phyloP scores from a whole-genome alignment of 2,113 vertebrate species.

The Thunnus maccoyii region DNA sequence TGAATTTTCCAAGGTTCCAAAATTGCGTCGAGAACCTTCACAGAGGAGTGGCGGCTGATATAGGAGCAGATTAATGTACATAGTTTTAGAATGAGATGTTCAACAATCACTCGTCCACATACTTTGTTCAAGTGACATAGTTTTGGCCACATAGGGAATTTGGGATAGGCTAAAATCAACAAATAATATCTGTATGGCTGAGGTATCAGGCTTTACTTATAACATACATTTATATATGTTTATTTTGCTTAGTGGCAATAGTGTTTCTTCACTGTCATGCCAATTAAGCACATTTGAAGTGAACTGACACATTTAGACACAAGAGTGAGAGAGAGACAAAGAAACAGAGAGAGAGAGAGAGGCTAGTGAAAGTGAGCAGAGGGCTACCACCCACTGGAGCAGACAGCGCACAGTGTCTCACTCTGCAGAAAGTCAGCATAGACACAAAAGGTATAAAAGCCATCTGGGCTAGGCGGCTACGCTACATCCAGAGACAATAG shows the following conservation, averaged over 20 bases:
- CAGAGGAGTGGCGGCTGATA: too few species aligned
- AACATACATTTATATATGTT: conserved; percentile 15
- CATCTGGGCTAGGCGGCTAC: conserved; percentile 83
- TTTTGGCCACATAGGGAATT: background rate
- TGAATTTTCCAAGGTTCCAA: too few species aligned
- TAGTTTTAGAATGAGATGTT: too few species aligned
- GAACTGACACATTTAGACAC: conserved; percentile 45
- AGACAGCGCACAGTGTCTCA: conserved; percentile 74
- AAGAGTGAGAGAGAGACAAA: conserved; percentile 55
- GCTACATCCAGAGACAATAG: conserved; percentile 81
- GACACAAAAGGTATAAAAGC: conserved; percentile 84
- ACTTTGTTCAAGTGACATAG: background rate
- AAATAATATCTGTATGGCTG: too few species aligned
- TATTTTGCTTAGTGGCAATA: conserved; percentile 32
- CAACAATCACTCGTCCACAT: too few species aligned
- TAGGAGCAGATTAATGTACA: too few species aligned
- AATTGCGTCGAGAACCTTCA: too few species aligned
- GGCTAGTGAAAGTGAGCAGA: conserved; percentile 65
- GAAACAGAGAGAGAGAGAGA: conserved; percentile 44
- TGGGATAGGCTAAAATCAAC: too few species aligned
- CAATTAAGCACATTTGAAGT: conserved; percentile 36
- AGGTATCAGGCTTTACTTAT: background rate
- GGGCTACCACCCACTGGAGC: conserved; percentile 75
- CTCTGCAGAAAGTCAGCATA: conserved; percentile 71
- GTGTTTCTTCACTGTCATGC: conserved; percentile 11